Percentiles rank a stretch among this genome's conserved stretches.
Conservation (phyloP, 2,888 invertebrate genomes). For the Pharmacophagus antenor region DNA sequence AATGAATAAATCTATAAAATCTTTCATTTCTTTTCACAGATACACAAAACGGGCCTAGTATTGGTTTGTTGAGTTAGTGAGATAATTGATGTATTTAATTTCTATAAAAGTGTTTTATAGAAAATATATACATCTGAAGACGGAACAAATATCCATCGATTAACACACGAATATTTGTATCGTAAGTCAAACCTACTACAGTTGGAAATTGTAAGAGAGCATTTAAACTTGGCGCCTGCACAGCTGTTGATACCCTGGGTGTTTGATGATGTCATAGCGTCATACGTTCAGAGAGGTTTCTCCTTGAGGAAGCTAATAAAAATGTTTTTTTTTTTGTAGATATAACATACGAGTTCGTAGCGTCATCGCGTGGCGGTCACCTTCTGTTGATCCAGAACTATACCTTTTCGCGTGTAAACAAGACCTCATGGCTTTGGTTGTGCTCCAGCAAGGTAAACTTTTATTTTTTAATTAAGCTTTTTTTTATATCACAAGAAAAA, state of each 20-base stretch:
- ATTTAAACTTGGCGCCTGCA: neutral
- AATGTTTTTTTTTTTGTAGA: slow-evolving; percentile 29
- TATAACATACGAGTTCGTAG: slow-evolving; percentile 30
- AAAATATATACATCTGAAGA: neutral
- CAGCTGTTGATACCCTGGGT: neutral
- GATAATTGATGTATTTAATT: too few species aligned
- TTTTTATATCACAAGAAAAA: too few species aligned
- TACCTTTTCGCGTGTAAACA: slow-evolving; percentile 36
- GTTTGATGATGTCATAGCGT: neutral
- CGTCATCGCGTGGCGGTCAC: slow-evolving; percentile 32
- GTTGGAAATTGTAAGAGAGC: neutral
- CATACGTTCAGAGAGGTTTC: neutral
- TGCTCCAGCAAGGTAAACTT: slow-evolving; percentile 36
- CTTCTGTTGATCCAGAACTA: slow-evolving; percentile 34
- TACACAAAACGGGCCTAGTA: too few species aligned
- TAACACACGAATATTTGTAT: neutral
- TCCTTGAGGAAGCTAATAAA: neutral
- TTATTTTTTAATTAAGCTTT: too few species aligned
- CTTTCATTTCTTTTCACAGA: too few species aligned
- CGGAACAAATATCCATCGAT: neutral
- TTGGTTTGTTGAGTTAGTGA: too few species aligned
- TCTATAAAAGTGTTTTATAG: too few species aligned
- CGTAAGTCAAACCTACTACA: neutral
- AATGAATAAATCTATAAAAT: too few species aligned
- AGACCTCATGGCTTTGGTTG: slow-evolving; percentile 32